Percentiles rank a stretch among this genome's conserved stretches.
Evolutionary conservation across 2,888 invertebrate genomes (phyloP).

Genomic region (Troides helena): DNA sequence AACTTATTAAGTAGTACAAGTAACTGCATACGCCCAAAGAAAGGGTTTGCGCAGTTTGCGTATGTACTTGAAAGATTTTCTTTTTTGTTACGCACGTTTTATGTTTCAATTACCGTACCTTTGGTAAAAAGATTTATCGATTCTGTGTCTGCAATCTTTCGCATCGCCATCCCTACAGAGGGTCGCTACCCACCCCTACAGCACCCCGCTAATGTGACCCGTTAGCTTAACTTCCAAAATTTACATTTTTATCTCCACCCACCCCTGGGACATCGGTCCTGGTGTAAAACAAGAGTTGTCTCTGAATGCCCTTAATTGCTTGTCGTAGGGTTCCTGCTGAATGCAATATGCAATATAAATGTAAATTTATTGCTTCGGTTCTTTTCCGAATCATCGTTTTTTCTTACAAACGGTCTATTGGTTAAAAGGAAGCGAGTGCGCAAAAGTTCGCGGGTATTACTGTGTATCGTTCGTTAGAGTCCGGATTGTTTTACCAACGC

Average conservation of each 20-base stretch:
- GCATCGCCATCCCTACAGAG: slow-evolving; percentile 35
- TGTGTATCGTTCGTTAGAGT: too few species aligned
- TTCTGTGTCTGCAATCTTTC: background rate
- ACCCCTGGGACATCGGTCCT: slow-evolving; percentile 49
- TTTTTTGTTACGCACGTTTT: too few species aligned
- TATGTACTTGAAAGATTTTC: too few species aligned
- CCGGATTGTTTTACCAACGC: too few species aligned
- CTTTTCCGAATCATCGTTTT: slow-evolving; percentile 32
- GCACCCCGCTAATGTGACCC: slow-evolving; percentile 47
- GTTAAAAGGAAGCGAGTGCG: too few species aligned
- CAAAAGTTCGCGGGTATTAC: too few species aligned
- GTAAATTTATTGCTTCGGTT: slow-evolving; percentile 55
- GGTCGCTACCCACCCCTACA: slow-evolving; percentile 52
- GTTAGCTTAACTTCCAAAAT: slow-evolving; percentile 45
- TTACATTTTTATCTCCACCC: slow-evolving; percentile 39
- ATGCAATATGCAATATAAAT: slow-evolving; percentile 70
- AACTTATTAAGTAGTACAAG: too few species aligned
- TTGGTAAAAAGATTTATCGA: too few species aligned
- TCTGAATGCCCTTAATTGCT: slow-evolving; percentile 59
- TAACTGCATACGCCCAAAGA: too few species aligned
- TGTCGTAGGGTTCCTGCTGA: slow-evolving; percentile 45
- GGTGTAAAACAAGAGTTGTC: slow-evolving; percentile 57
- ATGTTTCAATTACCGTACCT: too few species aligned
- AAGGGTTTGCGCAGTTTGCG: too few species aligned
- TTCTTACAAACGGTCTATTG: too few species aligned